Percentiles rank a stretch among this genome's conserved stretches.
These are phyloP conservation scores for Corythoichthys haematopterus DNA, from an alignment of 2,113 vertebrate species.

Conservation along the genomic window DNA sequence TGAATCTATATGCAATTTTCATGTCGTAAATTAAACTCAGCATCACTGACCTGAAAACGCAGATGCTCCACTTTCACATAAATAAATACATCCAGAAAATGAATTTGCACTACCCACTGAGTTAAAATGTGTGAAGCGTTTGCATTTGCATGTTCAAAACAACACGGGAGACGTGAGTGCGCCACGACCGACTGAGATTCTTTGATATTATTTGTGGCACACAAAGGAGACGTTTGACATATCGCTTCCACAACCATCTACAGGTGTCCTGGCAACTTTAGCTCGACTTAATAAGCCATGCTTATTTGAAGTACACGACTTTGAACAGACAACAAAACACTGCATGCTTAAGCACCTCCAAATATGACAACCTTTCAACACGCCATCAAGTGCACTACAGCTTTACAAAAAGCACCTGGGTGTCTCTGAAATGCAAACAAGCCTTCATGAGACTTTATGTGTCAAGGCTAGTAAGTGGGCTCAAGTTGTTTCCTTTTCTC, in stretches of 20 bases:
- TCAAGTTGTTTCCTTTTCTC: conserved; percentile 48
- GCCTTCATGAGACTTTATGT: conserved; percentile 56
- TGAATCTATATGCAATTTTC: neutral
- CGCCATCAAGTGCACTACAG: conserved; percentile 61
- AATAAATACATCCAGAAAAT: conserved; percentile 22
- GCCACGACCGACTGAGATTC: conserved; percentile 25
- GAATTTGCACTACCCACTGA: conserved; percentile 34
- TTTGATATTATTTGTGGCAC: conserved; percentile 56
- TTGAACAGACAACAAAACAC: conserved; percentile 69
- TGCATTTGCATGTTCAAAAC: conserved; percentile 18
- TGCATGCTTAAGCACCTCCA: conserved; percentile 61
- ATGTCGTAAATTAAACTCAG: neutral
- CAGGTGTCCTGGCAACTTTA: conserved; percentile 68
- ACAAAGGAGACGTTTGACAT: conserved; percentile 52
- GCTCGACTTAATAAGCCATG: conserved; percentile 59
- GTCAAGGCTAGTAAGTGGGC: conserved; percentile 55
- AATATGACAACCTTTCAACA: conserved; percentile 67
- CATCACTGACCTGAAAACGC: conserved; percentile 10
- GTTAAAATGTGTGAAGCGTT: conserved; percentile 34
- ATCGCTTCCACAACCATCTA: conserved; percentile 52
- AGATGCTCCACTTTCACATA: conserved; percentile 21
- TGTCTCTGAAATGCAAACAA: conserved; percentile 68
- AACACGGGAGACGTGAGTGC: conserved; percentile 32
- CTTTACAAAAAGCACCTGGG: conserved; percentile 63
- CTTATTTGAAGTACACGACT: conserved; percentile 61